phyloP scores from a whole-genome alignment of 2,888 invertebrate genomes.

The Thymelicus sylvestris region DNA sequence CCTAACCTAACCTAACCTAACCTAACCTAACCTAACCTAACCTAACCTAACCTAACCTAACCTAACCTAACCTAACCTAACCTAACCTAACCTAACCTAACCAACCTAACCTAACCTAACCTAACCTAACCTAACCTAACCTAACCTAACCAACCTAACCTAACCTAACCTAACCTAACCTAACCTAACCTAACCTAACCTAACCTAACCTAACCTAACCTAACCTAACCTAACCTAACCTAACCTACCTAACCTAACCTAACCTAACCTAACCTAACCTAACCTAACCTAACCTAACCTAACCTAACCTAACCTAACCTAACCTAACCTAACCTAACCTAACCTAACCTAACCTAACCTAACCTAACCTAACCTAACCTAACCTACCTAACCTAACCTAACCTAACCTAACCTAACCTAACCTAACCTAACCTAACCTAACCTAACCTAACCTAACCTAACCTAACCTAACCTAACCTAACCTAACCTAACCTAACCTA shows the following conservation, averaged over 20 bases:
- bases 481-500: conserved; percentile 50
- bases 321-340: conserved; percentile 30
- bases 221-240: background rate
- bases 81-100: background rate
- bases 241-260: conserved; percentile 38
- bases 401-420: too few species aligned
- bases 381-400: too few species aligned
- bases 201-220: too few species aligned
- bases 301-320: too few species aligned
- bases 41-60: conserved; percentile 1
- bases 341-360: too few species aligned
- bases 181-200: background rate
- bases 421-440: too few species aligned
- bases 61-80: conserved; percentile 1
- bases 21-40: too few species aligned
- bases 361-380: too few species aligned
- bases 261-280: conserved; percentile 46
- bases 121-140: background rate
- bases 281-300: too few species aligned
- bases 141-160: conserved; percentile 3
- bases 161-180: conserved; percentile 1
- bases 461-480: conserved; percentile 35
- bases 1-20: conserved; percentile 3
- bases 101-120: too few species aligned
- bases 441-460: too few species aligned